Percentiles rank a stretch among this genome's conserved stretches.
Conservation (phyloP, 2,797 vertebrate genomes). For the Ispidina picta region DNA sequence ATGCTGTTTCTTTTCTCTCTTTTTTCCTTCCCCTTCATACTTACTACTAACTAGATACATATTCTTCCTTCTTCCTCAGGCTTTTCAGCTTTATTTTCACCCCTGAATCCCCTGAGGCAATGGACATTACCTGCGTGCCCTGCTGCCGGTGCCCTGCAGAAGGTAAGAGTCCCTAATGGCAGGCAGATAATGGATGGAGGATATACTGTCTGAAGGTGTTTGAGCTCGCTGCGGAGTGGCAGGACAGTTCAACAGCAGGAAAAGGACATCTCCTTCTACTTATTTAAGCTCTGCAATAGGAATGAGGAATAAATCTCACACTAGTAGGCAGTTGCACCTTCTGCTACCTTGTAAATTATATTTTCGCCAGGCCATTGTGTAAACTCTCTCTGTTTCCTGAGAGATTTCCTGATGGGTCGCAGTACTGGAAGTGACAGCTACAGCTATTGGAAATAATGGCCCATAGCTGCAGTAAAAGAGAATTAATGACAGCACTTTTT, state of each 20-base stretch:
- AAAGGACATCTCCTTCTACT: slow-evolving; percentile 62
- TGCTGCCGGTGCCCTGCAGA: background rate
- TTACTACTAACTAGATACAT: background rate
- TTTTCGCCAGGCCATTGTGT: slow-evolving; percentile 73
- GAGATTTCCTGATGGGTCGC: slow-evolving; percentile 77
- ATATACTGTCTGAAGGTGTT: background rate
- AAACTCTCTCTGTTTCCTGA: slow-evolving; percentile 72
- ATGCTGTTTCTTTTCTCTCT: background rate
- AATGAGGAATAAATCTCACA: slow-evolving; percentile 58
- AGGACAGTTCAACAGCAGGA: slow-evolving; percentile 35
- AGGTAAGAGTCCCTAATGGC: background rate
- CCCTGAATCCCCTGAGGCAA: background rate
- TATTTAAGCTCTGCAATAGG: slow-evolving; percentile 56
- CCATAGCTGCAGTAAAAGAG: slow-evolving; percentile 74
- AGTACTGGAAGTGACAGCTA: slow-evolving; percentile 70
- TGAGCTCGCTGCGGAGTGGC: background rate
- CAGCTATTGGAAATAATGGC: slow-evolving; percentile 76
- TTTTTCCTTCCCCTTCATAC: background rate
- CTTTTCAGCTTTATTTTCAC: background rate
- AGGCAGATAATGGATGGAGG: background rate
- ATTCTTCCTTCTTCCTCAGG: background rate
- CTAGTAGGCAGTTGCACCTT: slow-evolving; percentile 59
- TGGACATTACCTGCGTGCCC: background rate
- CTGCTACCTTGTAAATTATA: slow-evolving; percentile 73
- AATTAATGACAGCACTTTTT: slow-evolving; percentile 75